Conservation (phyloP, 2,888 invertebrate species). For the Sarcophaga variegata region DNA sequence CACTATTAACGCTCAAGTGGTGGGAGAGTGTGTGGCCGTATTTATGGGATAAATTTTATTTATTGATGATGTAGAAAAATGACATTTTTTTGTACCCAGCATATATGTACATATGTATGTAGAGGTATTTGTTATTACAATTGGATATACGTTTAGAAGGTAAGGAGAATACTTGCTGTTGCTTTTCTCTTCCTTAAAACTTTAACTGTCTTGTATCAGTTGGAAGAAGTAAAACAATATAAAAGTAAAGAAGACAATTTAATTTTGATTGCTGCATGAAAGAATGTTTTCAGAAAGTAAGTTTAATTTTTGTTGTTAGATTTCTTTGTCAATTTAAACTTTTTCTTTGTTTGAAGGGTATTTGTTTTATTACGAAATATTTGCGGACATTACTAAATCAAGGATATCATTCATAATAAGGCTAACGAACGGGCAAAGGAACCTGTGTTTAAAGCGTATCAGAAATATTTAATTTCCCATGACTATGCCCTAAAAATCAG, state of each 20-base stretch:
- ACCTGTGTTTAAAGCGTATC: too few species aligned
- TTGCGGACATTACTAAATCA: background rate
- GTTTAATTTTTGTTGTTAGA: background rate
- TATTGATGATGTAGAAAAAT: conserved; percentile 45
- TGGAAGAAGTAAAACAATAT: conserved; percentile 27
- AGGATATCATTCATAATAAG: conserved; percentile 14
- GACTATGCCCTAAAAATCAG: background rate
- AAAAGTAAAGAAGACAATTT: conserved; percentile 16
- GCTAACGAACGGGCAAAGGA: too few species aligned
- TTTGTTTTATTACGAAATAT: too few species aligned
- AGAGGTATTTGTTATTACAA: conserved; percentile 22
- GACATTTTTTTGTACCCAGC: background rate
- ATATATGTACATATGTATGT: background rate
- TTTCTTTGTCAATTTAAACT: background rate
- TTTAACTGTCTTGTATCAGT: conserved; percentile 7
- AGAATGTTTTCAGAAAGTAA: background rate
- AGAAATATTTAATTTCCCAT: background rate
- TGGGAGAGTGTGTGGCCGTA: conserved; percentile 4
- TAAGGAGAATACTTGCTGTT: background rate
- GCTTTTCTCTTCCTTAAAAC: background rate
- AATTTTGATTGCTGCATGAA: conserved; percentile 26
- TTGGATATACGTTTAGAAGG: background rate
- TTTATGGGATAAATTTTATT: conserved; percentile 37
- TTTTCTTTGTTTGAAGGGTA: background rate
- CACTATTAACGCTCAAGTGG: background rate